Conservation (phyloP, 2,113 vertebrate species). For the Telmatochromis brachygnathus region DNA sequence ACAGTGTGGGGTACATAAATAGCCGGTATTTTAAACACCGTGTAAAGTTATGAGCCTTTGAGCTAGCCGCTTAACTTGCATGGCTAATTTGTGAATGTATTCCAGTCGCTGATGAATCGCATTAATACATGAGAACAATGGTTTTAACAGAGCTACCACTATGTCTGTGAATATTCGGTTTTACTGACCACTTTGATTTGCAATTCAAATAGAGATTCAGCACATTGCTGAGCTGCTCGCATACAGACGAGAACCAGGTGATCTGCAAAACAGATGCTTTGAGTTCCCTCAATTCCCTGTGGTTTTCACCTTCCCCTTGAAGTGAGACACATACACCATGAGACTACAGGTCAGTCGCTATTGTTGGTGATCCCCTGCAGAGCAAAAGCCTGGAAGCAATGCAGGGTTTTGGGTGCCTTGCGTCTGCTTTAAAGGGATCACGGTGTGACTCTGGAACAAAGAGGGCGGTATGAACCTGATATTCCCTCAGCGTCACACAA, state of each 20-base stretch:
- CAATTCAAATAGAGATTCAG: not conserved
- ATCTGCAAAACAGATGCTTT: constrained; percentile 45
- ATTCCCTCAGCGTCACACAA: constrained; percentile 50
- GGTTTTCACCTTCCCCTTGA: constrained; percentile 34
- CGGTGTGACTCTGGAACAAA: constrained; percentile 50
- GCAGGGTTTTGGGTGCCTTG: constrained; percentile 56
- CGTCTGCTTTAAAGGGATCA: constrained; percentile 40
- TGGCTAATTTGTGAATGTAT: not conserved
- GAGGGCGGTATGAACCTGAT: constrained; percentile 59
- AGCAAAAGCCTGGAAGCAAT: constrained; percentile 35
- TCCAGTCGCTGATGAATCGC: not conserved
- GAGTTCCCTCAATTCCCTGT: constrained; percentile 10
- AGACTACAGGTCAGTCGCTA: constrained; percentile 6
- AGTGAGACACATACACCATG: constrained; percentile 30
- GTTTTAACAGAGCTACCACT: not conserved
- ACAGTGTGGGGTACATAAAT: not conserved
- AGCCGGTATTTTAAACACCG: not conserved
- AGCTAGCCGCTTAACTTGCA: not conserved
- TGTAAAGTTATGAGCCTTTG: not conserved
- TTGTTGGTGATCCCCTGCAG: constrained; percentile 15
- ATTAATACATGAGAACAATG: not conserved
- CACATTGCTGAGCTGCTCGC: not conserved
- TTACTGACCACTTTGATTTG: not conserved
- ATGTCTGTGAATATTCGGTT: not conserved
- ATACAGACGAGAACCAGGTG: not conserved